Evolutionary conservation across 2,797 vertebrate species (phyloP).

Genomic region (Lithobates sylvaticus): DNA sequence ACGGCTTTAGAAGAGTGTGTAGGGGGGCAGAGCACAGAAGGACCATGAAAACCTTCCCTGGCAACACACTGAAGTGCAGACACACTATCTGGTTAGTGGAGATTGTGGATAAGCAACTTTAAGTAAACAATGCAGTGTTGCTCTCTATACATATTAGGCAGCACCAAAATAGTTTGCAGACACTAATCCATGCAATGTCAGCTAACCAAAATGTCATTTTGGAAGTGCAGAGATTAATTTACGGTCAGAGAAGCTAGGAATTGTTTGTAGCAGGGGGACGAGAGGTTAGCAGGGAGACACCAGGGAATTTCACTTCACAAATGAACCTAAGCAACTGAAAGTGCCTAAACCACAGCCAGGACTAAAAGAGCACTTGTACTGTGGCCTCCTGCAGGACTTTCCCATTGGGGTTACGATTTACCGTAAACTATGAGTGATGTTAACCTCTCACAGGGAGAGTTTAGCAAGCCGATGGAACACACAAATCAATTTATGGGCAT

Average conservation of each 20-base stretch:
- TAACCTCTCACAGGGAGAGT: background rate
- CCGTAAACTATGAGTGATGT: background rate
- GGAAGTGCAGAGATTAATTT: background rate
- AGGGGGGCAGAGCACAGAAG: background rate
- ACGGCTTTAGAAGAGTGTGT: background rate
- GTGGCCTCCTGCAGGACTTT: background rate
- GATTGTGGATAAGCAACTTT: background rate
- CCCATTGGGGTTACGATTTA: background rate
- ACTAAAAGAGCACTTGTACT: background rate
- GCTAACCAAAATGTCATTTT: background rate
- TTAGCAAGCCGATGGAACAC: background rate
- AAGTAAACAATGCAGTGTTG: background rate
- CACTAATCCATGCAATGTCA: constrained; percentile 17
- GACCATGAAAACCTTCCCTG: background rate
- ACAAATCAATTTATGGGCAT: background rate
- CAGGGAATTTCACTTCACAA: background rate
- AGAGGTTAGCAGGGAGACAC: constrained; percentile 20
- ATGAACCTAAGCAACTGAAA: background rate
- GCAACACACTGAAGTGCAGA: background rate
- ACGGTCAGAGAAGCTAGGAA: background rate
- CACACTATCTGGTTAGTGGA: background rate
- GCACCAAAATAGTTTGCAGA: background rate
- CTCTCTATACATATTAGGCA: too few relatives aligned
- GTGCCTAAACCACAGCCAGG: background rate
- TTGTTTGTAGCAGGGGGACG: background rate